Percentiles rank a stretch among this genome's conserved stretches.
Evolutionary conservation across 2,113 vertebrate species (phyloP).

Genomic region (Brachionichthys hirsutus): DNA sequence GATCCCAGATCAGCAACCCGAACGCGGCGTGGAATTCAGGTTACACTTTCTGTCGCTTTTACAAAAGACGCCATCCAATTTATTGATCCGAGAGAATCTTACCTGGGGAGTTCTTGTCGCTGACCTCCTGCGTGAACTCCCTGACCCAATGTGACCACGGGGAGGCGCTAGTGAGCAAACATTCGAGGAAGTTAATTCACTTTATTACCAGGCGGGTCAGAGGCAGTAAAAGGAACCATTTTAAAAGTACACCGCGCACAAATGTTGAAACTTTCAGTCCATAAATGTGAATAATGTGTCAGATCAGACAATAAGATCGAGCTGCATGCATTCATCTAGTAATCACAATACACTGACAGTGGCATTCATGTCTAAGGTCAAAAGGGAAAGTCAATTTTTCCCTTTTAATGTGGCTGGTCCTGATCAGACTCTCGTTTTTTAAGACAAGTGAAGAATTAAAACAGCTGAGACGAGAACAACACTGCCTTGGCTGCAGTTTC

Average conservation of each 20-base stretch:
- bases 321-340: conserved; percentile 15
- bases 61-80: no score
- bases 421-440: conserved; percentile 3
- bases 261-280: no score
- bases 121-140: conserved; percentile 1
- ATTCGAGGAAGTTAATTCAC: neutral
- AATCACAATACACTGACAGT: neutral
- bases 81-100: no score
- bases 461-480: conserved; percentile 65
- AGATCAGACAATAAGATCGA: no score
- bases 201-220: neutral
- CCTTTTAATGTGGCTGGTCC: conserved; percentile 19
- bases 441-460: conserved; percentile 60
- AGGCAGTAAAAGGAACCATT: no score
- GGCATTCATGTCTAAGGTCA: no score
- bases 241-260: no score
- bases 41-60: no score
- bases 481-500: conserved; percentile 29
- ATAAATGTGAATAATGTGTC: no score
- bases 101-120: neutral
- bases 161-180: conserved; percentile 43
- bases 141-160: conserved; percentile 28
- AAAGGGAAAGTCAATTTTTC: neutral
- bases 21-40: no score
- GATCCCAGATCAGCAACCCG: no score